Conservation (phyloP, 2,888 invertebrate genomes). For the Micoletzkya japonica region DNA sequence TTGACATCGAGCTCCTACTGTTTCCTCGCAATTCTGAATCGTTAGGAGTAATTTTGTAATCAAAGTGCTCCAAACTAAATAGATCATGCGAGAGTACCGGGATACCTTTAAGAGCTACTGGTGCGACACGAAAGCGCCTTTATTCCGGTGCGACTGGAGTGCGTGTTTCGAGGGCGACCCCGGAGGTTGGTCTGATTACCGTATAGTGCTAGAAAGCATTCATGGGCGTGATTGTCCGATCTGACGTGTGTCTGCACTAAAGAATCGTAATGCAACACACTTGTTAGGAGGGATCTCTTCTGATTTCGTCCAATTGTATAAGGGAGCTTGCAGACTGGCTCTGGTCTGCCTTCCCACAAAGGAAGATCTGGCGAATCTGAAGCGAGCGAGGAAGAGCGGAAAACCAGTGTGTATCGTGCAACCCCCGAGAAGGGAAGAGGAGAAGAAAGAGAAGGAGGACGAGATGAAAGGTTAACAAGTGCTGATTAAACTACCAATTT, state of each 20-base stretch:
- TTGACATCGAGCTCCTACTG: background rate
- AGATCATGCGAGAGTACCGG: too few relatives aligned
- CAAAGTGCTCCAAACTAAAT: too few relatives aligned
- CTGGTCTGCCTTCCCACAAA: conserved; percentile 21
- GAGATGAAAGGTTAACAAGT: background rate
- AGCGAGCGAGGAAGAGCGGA: conserved; percentile 15
- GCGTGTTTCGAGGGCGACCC: conserved; percentile 39
- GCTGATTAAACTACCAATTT: background rate
- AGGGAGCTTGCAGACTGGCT: conserved; percentile 25
- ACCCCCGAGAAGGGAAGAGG: conserved; percentile 10
- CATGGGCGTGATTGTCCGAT: background rate
- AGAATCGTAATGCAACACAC: background rate
- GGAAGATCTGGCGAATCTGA: conserved; percentile 6
- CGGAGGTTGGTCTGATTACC: conserved; percentile 29
- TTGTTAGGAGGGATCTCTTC: background rate
- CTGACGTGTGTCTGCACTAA: too few relatives aligned
- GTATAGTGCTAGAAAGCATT: background rate
- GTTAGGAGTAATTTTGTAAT: background rate
- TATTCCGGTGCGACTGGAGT: conserved; percentile 37
- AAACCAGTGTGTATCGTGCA: conserved; percentile 35
- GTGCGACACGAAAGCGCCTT: conserved; percentile 19
- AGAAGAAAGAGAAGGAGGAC: conserved; percentile 9
- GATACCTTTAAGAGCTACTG: background rate
- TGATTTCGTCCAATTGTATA: background rate
- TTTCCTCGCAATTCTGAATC: background rate